Evolutionary conservation across 2,888 invertebrate species (phyloP).

Genomic region (Hydriomena furcata): DNA sequence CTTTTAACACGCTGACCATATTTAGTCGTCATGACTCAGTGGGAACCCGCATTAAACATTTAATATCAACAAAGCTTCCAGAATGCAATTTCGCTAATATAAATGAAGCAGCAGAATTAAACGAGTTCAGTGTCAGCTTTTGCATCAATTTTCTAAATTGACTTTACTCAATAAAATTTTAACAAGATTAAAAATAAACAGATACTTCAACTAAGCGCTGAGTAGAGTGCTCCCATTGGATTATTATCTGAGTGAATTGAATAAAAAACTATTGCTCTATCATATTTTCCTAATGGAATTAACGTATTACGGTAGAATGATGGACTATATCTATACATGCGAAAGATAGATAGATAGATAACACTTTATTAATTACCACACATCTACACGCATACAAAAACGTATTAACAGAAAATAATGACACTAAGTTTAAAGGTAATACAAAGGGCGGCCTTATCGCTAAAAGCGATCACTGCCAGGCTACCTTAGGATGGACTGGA

Average conservation of each 20-base stretch:
- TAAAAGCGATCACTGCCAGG: no score
- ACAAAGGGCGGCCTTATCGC: no score
- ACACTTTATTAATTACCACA: no score
- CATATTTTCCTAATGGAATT: neutral
- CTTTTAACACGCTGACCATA: no score
- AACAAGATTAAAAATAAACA: constrained; percentile 24
- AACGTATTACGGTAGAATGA: neutral
- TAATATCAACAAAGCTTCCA: constrained; percentile 13
- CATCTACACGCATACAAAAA: no score
- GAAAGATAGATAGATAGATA: no score
- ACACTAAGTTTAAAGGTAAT: no score
- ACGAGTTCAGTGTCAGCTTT: constrained; percentile 12
- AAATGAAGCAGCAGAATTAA: constrained; percentile 9
- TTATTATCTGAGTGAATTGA: constrained; percentile 16
- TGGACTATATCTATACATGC: no score
- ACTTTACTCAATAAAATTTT: constrained; percentile 21
- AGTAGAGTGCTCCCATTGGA: constrained; percentile 14
- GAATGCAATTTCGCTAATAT: constrained; percentile 14
- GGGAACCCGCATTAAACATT: neutral
- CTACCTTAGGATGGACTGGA: no score
- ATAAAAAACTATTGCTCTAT: neutral
- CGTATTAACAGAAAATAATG: no score
- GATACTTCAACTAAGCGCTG: constrained; percentile 6
- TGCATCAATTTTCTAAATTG: constrained; percentile 23
- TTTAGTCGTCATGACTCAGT: no score